phyloP scores from a whole-genome alignment of 2,888 invertebrate genomes.

The Craniophora ligustri region DNA sequence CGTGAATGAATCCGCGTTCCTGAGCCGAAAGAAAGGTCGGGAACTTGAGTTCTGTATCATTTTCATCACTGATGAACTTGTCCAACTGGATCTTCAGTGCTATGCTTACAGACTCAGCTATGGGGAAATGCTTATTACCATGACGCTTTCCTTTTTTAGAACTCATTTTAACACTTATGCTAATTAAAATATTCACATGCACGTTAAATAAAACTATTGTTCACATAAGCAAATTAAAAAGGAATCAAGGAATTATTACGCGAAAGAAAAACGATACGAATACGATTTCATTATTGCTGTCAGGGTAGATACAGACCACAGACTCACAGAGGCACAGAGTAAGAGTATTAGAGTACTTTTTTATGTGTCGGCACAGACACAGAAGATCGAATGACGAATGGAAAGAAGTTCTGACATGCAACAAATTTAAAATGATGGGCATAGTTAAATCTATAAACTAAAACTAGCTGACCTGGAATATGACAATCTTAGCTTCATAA shows the following conservation, averaged over 20 bases:
- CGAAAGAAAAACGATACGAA: slow-evolving; percentile 44
- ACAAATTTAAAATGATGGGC: too few relatives aligned
- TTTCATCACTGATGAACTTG: slow-evolving; percentile 82
- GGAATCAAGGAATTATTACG: slow-evolving; percentile 5
- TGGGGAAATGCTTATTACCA: slow-evolving; percentile 83
- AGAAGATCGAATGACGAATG: too few relatives aligned
- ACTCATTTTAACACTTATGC: slow-evolving; percentile 68
- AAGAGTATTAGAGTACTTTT: too few relatives aligned
- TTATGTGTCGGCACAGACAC: too few relatives aligned
- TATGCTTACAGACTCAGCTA: slow-evolving; percentile 85
- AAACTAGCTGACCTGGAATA: too few relatives aligned
- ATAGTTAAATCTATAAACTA: too few relatives aligned
- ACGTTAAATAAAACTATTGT: slow-evolving; percentile 31
- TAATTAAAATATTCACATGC: slow-evolving; percentile 19
- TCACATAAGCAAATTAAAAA: slow-evolving; percentile 43
- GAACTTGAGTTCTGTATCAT: slow-evolving; percentile 88
- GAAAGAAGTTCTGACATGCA: too few relatives aligned
- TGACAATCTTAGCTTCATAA: too few relatives aligned
- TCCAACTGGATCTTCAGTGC: slow-evolving; percentile 84
- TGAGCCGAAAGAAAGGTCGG: slow-evolving; percentile 93
- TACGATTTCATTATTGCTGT: background rate
- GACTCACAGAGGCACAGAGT: too few relatives aligned
- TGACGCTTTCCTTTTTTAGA: slow-evolving; percentile 80
- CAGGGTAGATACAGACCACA: background rate
- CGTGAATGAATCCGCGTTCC: slow-evolving; percentile 94